phyloP scores from a whole-genome alignment of 30 jellyfish, hydroid and myxozoan genomes.

The Aurelia sp. region DNA sequence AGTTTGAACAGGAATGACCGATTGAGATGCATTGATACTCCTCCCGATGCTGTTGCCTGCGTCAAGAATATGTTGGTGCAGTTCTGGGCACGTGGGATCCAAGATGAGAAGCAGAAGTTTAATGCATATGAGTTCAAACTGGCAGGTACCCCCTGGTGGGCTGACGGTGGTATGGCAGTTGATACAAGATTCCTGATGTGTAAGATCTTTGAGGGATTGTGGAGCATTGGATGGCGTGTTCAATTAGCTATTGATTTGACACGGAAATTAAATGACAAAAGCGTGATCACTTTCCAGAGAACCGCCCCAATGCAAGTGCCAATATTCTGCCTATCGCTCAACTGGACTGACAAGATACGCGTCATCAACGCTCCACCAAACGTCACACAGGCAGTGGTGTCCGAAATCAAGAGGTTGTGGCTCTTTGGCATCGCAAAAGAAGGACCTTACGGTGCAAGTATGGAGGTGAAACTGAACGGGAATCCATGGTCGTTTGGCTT shows the following conservation, averaged over 20 bases:
- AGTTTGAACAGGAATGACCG: conserved; percentile 83
- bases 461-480: conserved; percentile 68
- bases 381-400: conserved; percentile 43
- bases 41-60: conserved; percentile 41
- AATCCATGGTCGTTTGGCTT: conserved; percentile 79
- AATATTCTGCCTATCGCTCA: conserved; percentile 64
- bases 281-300: conserved; percentile 65
- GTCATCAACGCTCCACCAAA: conserved; percentile 79
- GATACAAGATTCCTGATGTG: conserved; percentile 62
- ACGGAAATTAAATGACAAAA: conserved; percentile 76
- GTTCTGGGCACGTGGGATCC: conserved; percentile 77
- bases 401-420: conserved; percentile 68
- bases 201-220: conserved; percentile 58
- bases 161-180: conserved; percentile 73
- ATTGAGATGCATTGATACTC: conserved; percentile 75
- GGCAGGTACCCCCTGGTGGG: conserved; percentile 94
- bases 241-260: conserved; percentile 73
- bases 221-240: conserved; percentile 74
- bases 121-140: conserved; percentile 82
- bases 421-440: conserved; percentile 67
- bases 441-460: conserved; percentile 48
- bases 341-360: conserved; percentile 76
- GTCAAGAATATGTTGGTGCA: conserved; percentile 55
- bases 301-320: conserved; percentile 66
- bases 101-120: conserved; percentile 63